Conservation (phyloP, 2,888 invertebrate genomes). For the Phyllotreta striolata region DNA sequence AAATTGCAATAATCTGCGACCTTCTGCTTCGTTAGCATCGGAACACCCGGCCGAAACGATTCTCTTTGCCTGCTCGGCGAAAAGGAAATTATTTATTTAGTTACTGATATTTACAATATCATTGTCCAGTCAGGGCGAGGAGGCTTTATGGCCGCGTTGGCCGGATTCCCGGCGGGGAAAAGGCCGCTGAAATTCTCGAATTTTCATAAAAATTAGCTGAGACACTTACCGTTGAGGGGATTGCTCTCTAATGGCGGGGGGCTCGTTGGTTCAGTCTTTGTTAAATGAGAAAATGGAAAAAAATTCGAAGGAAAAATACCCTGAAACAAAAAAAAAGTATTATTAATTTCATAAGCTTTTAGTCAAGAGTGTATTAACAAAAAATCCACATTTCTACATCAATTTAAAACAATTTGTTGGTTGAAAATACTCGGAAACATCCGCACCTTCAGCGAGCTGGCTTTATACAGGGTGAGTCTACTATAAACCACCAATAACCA, state of each 20-base stretch:
- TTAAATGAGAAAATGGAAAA: constrained; percentile 59
- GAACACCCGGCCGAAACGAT: constrained; percentile 11
- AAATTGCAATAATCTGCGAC: constrained; percentile 40
- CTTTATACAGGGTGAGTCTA: too few species aligned
- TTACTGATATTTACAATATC: constrained; percentile 25
- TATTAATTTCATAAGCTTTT: constrained; percentile 1
- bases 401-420: too few species aligned
- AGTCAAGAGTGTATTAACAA: too few species aligned
- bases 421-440: too few species aligned
- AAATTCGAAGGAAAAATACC: constrained; percentile 62
- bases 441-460: too few species aligned
- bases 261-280: constrained; percentile 58
- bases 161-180: constrained; percentile 15
- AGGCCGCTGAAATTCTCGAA: constrained; percentile 13
- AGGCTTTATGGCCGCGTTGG: constrained; percentile 18
- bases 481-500: too few species aligned
- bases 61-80: not conserved
- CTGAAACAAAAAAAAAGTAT: constrained; percentile 55
- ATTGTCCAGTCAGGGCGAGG: constrained; percentile 27
- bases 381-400: too few species aligned
- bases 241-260: constrained; percentile 57
- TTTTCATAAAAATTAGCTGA: constrained; percentile 6
- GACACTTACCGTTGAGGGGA: constrained; percentile 59
- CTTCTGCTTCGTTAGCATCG: constrained; percentile 31
- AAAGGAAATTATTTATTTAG: constrained; percentile 29